Percentiles rank a stretch among this genome's conserved stretches.
Evolutionary conservation across 2,113 vertebrate species (phyloP).

Genomic region (Labrus mixtus): DNA sequence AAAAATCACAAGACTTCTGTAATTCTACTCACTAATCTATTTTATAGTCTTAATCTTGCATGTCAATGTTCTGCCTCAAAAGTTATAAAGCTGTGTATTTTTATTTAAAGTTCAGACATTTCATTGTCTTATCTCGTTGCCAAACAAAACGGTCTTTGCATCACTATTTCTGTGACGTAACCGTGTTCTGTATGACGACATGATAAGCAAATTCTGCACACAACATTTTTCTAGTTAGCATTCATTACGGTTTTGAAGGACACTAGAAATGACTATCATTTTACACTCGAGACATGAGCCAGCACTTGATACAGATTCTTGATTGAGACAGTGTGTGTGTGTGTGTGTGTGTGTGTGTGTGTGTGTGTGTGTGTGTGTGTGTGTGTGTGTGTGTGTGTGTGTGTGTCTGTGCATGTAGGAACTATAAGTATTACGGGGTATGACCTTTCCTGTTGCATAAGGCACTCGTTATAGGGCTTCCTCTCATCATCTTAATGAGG

Average conservation of each 20-base stretch:
- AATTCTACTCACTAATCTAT: too few species aligned
- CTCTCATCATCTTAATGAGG: constrained; percentile 51
- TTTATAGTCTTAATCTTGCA: too few species aligned
- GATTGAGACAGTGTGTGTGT: neutral
- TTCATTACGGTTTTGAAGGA: constrained; percentile 36
- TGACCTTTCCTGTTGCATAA: constrained; percentile 44
- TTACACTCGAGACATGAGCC: constrained; percentile 41
- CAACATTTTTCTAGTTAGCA: constrained; percentile 18
- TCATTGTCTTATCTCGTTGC: neutral
- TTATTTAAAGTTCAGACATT: neutral
- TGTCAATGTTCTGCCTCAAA: too few species aligned
- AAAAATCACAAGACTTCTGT: too few species aligned
- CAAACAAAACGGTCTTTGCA: neutral
- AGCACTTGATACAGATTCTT: constrained; percentile 22
- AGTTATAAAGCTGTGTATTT: too few species aligned
- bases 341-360: neutral
- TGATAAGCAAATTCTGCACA: neutral
- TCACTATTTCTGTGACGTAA: neutral
- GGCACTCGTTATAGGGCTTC: constrained; percentile 24
- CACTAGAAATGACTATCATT: constrained; percentile 10
- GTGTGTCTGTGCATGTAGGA: neutral
- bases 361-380: neutral
- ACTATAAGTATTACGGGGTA: neutral
- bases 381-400: neutral
- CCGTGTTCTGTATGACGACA: neutral